These are phyloP conservation scores for Neodiprion virginianus DNA, from an alignment of 1,140 invertebrate genomes.

Conservation along the genomic window DNA sequence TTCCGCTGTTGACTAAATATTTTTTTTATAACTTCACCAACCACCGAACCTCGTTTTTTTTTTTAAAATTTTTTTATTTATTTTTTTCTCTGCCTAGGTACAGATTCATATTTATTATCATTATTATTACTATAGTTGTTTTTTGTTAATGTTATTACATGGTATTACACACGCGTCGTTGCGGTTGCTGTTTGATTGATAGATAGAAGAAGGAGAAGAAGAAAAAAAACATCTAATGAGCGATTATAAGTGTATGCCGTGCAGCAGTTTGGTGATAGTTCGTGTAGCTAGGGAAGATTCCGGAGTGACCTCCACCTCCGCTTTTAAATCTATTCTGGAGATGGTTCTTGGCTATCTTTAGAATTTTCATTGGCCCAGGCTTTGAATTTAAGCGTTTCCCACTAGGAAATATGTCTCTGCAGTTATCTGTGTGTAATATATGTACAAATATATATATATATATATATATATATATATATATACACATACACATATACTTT, in stretches of 20 bases:
- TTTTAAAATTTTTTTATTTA: no score
- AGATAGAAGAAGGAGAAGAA: neutral
- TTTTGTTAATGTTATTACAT: neutral
- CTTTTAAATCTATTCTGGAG: conserved; percentile 57
- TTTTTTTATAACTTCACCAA: no score
- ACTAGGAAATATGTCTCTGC: neutral
- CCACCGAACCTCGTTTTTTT: no score
- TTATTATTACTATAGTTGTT: no score
- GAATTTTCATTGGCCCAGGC: conserved; percentile 47
- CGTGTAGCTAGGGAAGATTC: conserved; percentile 35
- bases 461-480: neutral
- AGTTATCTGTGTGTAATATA: neutral
- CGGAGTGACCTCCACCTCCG: conserved; percentile 52
- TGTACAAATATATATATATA: neutral
- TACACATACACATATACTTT: no score
- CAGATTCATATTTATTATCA: no score
- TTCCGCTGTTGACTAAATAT: no score
- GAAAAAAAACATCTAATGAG: neutral
- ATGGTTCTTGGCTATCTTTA: conserved; percentile 52
- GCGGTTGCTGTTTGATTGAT: neutral
- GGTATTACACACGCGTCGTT: neutral
- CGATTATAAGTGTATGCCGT: neutral
- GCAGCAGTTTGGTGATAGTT: neutral
- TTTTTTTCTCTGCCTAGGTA: no score
- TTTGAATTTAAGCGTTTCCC: conserved; percentile 35